Base-by-base conservation (phyloP, 2,888 invertebrate species). In the Andrena bucephala region DNA sequence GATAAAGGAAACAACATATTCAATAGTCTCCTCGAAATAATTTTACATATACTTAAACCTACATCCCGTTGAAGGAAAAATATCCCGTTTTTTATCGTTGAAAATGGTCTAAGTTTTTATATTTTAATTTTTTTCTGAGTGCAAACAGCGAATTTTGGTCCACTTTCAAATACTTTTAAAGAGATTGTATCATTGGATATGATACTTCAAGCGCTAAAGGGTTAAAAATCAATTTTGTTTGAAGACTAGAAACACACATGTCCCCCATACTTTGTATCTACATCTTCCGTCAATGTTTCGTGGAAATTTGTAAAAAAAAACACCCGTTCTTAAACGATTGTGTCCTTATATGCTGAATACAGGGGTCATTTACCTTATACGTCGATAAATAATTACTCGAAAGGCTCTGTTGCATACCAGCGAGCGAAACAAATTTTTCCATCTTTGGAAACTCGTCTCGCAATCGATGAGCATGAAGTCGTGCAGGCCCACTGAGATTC, bases 361-460 rank as follows among this genome's bases (percentile, higher is more conserved):
- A 29, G 6, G 29, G 16, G 13, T 29, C 57, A 57, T 57, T 57
- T 57, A 24, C 57, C 57, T 57, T 57, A 48, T 10, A 31, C 63
- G 50, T 20, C 10, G 16, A 48, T 50, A 42, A 48, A 67, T 63
- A 48, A 70, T 65, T 54, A 42, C 52, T 7, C 8, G n/a, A 20
- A 70, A 42, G 16, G 24, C 29, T 42, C 42, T n/a, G 33, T 60
- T 24, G 24, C 68, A 5, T 29, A 20, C 33, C 7, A 31, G 36
- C n/a, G 48, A 54, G 16, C 62, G 29, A 42, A 50, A 52, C 29
- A 50, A 65, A 57, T 31, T 81, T 71, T 62, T 75, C 54, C 36
- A 62, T 48, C 29, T 70, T 31, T 20, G 33, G 20, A 24, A 6
- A 42, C 13, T 16, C 20, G 16, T 36, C 27, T 31, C 69, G 29